Percentiles rank a stretch among this genome's conserved stretches.
phyloP scores from a whole-genome alignment of 2,113 vertebrate genomes.

The Aleadryas rufinucha region DNA sequence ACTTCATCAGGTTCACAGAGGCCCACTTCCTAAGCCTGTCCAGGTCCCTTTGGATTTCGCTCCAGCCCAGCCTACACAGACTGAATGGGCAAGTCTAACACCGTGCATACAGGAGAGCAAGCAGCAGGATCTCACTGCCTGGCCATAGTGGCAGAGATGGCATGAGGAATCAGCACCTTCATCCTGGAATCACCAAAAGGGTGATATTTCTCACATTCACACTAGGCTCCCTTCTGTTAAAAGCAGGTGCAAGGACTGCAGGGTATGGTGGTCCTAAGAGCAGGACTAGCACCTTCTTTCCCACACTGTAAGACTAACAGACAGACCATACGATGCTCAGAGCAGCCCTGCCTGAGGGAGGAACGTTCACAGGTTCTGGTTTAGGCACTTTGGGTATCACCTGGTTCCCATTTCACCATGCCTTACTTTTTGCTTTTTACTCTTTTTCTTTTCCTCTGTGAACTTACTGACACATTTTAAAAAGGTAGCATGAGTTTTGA shows the following conservation, averaged over 20 bases:
- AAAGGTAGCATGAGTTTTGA: neutral
- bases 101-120: accelerated
- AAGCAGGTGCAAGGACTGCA: neutral
- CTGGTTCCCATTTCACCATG: neutral
- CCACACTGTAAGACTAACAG: neutral
- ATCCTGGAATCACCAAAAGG: neutral
- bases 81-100: accelerated
- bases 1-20: neutral
- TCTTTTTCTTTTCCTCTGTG: neutral
- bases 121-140: neutral
- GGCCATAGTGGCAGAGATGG: accelerated
- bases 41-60: neutral
- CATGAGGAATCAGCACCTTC: neutral
- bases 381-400: neutral
- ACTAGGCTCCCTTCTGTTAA: neutral
- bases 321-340: accelerated
- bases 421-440: neutral
- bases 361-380: neutral
- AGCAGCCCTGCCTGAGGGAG: neutral
- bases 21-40: neutral
- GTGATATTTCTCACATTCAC: neutral
- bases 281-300: neutral
- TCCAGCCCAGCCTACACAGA: neutral
- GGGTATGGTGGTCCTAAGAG: neutral
- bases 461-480: neutral